Conservation (phyloP, 2,797 vertebrate species). For the Anabacerthia variegaticeps region DNA sequence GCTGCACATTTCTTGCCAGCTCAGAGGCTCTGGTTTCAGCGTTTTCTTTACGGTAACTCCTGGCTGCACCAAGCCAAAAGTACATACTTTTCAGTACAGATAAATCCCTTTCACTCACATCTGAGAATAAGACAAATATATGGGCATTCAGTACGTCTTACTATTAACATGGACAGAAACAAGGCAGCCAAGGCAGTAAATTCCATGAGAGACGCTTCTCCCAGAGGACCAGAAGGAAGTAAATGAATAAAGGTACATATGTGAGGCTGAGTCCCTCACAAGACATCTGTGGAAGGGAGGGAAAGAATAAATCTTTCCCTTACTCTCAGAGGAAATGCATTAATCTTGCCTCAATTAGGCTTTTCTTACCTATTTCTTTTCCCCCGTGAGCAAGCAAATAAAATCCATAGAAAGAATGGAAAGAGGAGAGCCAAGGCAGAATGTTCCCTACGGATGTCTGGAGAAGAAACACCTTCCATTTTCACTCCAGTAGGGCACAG, state of each 20-base stretch:
- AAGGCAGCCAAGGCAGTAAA: slow-evolving; percentile 38
- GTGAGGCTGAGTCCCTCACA: background rate
- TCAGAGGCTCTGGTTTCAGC: slow-evolving; percentile 16
- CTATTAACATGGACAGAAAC: background rate
- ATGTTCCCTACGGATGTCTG: background rate
- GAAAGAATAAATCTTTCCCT: slow-evolving; percentile 9
- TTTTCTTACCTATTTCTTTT: slow-evolving; percentile 34
- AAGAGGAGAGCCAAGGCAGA: background rate
- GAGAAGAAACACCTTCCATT: background rate
- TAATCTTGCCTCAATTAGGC: slow-evolving; percentile 34
- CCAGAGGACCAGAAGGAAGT: background rate
- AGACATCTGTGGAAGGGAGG: slow-evolving; percentile 10
- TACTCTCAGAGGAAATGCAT: slow-evolving; percentile 1
- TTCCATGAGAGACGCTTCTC: background rate
- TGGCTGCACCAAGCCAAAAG: background rate
- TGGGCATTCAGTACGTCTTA: background rate
- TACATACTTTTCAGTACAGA: slow-evolving; percentile 33
- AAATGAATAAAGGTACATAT: slow-evolving; percentile 21
- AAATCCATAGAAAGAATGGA: background rate
- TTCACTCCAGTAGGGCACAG: background rate
- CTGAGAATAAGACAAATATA: background rate
- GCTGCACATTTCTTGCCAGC: background rate
- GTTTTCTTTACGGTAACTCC: slow-evolving; percentile 42
- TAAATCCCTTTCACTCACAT: background rate
- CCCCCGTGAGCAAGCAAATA: background rate